A percentile compares a stretch with the other conserved stretches of the same genome.
These are phyloP conservation scores for Pristionchus maxplancki DNA, from an alignment of 2,888 invertebrate species.

Conservation along the genomic window DNA sequence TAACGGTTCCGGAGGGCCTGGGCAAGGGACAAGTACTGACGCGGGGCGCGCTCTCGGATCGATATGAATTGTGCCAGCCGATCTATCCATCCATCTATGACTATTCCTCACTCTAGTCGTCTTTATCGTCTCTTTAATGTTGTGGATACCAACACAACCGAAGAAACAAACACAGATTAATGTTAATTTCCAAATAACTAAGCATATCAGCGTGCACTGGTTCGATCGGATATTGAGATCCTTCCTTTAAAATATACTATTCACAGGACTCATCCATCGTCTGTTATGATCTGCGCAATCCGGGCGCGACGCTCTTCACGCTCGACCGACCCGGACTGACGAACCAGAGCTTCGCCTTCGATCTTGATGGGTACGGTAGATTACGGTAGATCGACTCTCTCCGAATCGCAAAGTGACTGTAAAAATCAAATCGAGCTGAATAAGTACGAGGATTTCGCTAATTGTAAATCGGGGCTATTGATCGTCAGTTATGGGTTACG, in stretches of 20 bases:
- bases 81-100: background rate
- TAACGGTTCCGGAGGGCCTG: background rate
- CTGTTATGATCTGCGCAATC: constrained; percentile 50
- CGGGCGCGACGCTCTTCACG: constrained; percentile 16
- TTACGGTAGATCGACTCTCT: background rate
- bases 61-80: background rate
- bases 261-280: constrained; percentile 12
- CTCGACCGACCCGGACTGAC: constrained; percentile 45
- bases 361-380: constrained; percentile 49
- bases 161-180: too few relatives aligned
- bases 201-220: too few relatives aligned
- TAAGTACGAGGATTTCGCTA: too few relatives aligned
- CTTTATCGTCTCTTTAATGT: too few relatives aligned
- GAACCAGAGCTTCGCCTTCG: constrained; percentile 48
- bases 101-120: too few relatives aligned
- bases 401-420: background rate
- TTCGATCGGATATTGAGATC: too few relatives aligned
- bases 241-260: background rate
- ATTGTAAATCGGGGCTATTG: too few relatives aligned
- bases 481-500: background rate
- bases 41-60: background rate
- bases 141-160: too few relatives aligned
- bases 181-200: too few relatives aligned
- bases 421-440: too few relatives aligned
- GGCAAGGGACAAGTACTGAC: background rate